phyloP scores from a whole-genome alignment of 37 sponge, comb jelly and placozoan species.

The Agelas oroides region DNA sequence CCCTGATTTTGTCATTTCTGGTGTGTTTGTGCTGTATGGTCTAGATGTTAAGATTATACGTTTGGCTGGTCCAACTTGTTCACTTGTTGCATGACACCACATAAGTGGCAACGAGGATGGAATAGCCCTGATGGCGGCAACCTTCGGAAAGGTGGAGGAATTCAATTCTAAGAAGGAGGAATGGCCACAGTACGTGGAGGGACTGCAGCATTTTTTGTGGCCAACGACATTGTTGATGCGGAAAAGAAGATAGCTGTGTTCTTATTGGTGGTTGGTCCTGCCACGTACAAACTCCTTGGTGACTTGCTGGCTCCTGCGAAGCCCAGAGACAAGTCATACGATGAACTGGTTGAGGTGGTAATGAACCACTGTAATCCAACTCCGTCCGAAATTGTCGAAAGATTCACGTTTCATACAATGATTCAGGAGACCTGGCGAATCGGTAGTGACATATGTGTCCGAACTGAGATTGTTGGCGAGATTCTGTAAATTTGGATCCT shows the following conservation, averaged over 20 bases:
- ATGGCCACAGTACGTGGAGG: conserved; percentile 18
- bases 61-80: too few species aligned
- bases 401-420: too few species aligned
- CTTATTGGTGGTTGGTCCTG: not conserved
- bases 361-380: conserved; percentile 3
- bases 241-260: not conserved
- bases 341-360: conserved; percentile 4
- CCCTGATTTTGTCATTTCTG: too few species aligned
- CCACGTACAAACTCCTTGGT: conserved; percentile 7
- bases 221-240: not conserved
- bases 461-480: too few species aligned
- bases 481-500: too few species aligned
- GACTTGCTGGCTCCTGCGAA: conserved; percentile 8
- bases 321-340: conserved; percentile 9
- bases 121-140: too few species aligned
- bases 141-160: not conserved
- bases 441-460: too few species aligned
- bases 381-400: conserved; percentile 7
- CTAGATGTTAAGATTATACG: too few species aligned
- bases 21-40: too few species aligned
- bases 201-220: not conserved
- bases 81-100: too few species aligned
- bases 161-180: conserved; percentile 5
- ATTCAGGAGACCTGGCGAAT: too few species aligned
- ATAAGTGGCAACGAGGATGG: too few species aligned